Evolutionary conservation across 1,140 invertebrate genomes (phyloP).

Genomic region (Trichomalopsis sarcophagae): DNA sequence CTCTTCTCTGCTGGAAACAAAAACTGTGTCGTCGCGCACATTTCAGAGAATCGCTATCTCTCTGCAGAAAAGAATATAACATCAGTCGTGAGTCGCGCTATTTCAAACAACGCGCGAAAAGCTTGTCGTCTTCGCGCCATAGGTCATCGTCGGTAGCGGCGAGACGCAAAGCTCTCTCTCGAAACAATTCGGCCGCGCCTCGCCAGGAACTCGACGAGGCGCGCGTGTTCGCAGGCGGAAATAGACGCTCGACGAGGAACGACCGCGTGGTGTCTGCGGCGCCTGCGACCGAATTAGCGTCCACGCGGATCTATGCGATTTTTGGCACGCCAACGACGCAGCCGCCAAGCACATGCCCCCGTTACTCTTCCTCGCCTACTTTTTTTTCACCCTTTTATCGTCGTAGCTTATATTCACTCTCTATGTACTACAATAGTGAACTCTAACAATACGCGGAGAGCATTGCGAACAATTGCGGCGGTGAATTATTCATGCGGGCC

Average conservation of each 20-base stretch:
- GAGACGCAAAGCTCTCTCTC: conserved; percentile 57
- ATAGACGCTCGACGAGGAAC: conserved; percentile 57
- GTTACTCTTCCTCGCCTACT: conserved; percentile 1
- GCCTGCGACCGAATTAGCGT: conserved; percentile 68
- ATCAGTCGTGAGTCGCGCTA: background rate
- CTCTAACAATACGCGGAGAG: background rate
- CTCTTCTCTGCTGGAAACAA: too few relatives aligned
- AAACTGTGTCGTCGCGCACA: too few relatives aligned
- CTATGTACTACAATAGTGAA: background rate
- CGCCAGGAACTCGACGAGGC: conserved; percentile 26
- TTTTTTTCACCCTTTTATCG: background rate
- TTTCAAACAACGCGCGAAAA: conserved; percentile 15
- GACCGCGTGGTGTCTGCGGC: conserved; percentile 71
- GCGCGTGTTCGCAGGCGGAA: conserved; percentile 50
- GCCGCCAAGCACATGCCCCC: background rate
- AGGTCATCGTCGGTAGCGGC: conserved; percentile 37
- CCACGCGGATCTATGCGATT: conserved; percentile 69
- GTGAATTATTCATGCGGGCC: background rate
- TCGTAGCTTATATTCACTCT: background rate
- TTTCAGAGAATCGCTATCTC: too few relatives aligned
- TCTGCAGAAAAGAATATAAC: background rate
- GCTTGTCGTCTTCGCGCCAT: conserved; percentile 18
- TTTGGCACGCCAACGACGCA: conserved; percentile 60
- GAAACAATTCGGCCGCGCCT: conserved; percentile 53
- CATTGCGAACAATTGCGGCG: background rate